Evolutionary conservation across 1,140 invertebrate genomes (phyloP).

Genomic region (Drosophila repletoides): DNA sequence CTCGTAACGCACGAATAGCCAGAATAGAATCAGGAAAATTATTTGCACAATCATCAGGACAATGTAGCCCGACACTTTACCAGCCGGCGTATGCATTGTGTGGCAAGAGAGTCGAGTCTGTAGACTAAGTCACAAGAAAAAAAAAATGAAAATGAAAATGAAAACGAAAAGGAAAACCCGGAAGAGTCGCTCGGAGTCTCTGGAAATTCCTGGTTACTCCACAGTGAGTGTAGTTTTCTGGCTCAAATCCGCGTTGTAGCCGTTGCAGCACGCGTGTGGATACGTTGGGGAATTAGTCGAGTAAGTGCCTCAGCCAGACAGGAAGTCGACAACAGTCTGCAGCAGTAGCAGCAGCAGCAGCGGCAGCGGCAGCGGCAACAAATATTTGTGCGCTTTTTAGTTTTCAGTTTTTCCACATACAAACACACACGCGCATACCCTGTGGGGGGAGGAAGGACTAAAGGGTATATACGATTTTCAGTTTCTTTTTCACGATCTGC

Average conservation of each 20-base stretch:
- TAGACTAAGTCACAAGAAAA: background rate
- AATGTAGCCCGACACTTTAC: constrained; percentile 76
- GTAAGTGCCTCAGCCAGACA: constrained; percentile 57
- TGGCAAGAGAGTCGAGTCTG: background rate
- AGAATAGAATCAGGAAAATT: constrained; percentile 78
- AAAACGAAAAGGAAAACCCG: too few relatives aligned
- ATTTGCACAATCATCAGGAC: constrained; percentile 82
- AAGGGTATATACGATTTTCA: constrained; percentile 10
- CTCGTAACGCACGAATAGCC: constrained; percentile 81
- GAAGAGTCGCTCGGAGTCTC: constrained; percentile 45
- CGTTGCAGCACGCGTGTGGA: constrained; percentile 65
- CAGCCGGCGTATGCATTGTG: constrained; percentile 73
- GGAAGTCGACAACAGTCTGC: constrained; percentile 42
- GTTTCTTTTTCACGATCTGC: constrained; percentile 50
- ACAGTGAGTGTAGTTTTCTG: background rate
- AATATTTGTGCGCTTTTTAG: constrained; percentile 52
- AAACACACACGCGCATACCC: background rate
- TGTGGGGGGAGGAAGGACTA: background rate
- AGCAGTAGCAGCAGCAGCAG: too few relatives aligned
- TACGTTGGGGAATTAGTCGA: constrained; percentile 45
- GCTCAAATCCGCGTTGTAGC: constrained; percentile 54
- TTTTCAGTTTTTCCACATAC: constrained; percentile 16
- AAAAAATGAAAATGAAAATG: constrained; percentile 9
- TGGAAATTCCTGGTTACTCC: constrained; percentile 6
- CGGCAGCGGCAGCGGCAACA: too few relatives aligned